A percentile compares a stretch with the other conserved stretches of the same genome.
Evolutionary conservation across 2,888 invertebrate species (phyloP).

Genomic region (Drosophila gaucha): DNA sequence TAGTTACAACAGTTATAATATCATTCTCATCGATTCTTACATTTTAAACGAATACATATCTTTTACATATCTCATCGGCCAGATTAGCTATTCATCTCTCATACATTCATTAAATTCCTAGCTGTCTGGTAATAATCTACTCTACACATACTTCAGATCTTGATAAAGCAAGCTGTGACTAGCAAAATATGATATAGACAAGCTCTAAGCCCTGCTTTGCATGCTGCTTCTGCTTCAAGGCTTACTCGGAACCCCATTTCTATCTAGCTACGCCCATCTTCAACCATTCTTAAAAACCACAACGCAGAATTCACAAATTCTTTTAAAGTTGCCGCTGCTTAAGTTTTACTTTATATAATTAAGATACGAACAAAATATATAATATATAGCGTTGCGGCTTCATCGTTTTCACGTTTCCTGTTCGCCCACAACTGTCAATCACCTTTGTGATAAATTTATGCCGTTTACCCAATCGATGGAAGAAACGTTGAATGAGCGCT

Average conservation of each 20-base stretch:
- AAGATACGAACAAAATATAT: background rate
- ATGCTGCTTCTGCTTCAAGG: background rate
- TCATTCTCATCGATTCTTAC: no score
- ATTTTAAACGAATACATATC: no score
- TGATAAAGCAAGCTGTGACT: constrained; percentile 5
- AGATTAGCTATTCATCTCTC: constrained; percentile 1
- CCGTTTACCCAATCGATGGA: constrained; percentile 66
- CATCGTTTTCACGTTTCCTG: constrained; percentile 50
- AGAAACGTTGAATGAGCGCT: constrained; percentile 2
- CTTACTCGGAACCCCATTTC: background rate
- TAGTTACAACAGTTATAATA: no score
- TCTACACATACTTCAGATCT: background rate
- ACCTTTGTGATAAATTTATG: constrained; percentile 61
- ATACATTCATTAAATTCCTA: background rate
- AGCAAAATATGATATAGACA: background rate
- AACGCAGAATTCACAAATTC: constrained; percentile 1
- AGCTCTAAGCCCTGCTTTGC: background rate
- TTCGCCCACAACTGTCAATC: constrained; percentile 75
- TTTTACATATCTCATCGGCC: background rate
- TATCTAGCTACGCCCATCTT: background rate
- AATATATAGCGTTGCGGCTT: background rate
- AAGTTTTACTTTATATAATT: constrained; percentile 1
- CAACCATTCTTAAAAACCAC: background rate
- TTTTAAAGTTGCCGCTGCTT: constrained; percentile 1
- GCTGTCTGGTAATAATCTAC: background rate